These are phyloP conservation scores for Labeo catla DNA, from an alignment of 2,113 vertebrate species.

Conservation along the genomic window DNA sequence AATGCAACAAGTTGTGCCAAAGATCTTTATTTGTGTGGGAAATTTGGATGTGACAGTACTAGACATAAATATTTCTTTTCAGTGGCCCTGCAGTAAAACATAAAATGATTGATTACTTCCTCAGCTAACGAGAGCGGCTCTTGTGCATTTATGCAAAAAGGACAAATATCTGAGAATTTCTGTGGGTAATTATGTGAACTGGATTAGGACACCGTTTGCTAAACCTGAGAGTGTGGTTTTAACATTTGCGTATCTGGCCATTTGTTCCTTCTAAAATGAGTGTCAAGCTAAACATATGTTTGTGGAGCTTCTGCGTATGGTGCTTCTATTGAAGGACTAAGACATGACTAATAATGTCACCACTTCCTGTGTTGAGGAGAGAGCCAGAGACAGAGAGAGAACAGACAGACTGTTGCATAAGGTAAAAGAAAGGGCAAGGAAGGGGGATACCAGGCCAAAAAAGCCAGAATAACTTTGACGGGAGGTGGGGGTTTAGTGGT, in stretches of 20 bases:
- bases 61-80: neutral
- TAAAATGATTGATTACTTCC: slow-evolving; percentile 32
- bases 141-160: neutral
- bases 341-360: neutral
- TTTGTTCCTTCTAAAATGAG: slow-evolving; percentile 5
- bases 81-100: neutral
- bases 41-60: neutral
- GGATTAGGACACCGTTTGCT: neutral
- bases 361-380: slow-evolving; percentile 39
- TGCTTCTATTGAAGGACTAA: neutral
- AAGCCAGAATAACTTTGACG: neutral
- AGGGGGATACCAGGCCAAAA: slow-evolving; percentile 10
- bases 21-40: neutral
- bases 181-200: neutral
- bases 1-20: neutral
- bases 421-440: slow-evolving; percentile 8
- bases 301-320: neutral
- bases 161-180: neutral
- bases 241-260: neutral
- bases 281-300: neutral
- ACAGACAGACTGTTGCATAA: neutral
- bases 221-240: slow-evolving; percentile 16
- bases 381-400: neutral
- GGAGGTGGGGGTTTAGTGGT: slow-evolving; percentile 34
- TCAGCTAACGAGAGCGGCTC: slow-evolving; percentile 10